Percentiles rank a stretch among this genome's conserved stretches.
Conservation (phyloP, 2,113 vertebrate species). For the Picathartes gymnocephalus region DNA sequence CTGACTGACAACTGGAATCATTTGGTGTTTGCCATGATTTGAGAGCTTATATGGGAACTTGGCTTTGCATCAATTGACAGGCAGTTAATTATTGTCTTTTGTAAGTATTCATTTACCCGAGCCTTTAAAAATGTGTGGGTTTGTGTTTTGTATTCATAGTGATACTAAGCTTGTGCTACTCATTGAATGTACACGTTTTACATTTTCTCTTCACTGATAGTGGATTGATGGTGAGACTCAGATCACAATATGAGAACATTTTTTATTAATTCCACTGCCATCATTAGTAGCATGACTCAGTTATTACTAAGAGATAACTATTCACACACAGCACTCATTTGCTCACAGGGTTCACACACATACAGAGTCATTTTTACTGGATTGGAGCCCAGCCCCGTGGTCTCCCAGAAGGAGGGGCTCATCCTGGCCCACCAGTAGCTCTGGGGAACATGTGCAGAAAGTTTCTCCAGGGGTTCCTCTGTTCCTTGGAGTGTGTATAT, state of each 20-base stretch:
- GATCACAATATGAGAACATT: not conserved
- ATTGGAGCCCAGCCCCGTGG: not conserved
- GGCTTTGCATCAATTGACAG: not conserved
- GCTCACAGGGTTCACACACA: not conserved
- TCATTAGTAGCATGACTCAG: not conserved
- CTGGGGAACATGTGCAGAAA: not conserved
- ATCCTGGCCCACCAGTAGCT: not conserved
- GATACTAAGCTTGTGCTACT: not conserved
- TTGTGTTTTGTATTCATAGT: not conserved
- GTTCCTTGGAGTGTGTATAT: not conserved
- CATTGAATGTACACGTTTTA: rapidly evolving
- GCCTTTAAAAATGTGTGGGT: not conserved
- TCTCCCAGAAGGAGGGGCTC: not conserved
- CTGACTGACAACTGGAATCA: not conserved
- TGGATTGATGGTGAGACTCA: not conserved
- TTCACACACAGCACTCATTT: not conserved
- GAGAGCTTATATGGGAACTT: not conserved
- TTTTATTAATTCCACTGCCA: not conserved
- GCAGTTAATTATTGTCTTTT: not conserved
- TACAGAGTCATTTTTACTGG: not conserved
- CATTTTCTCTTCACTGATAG: not conserved
- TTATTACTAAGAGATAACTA: not conserved
- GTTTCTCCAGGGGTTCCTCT: not conserved
- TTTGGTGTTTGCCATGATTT: not conserved
- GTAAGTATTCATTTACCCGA: not conserved